Conservation (phyloP, 1,140 invertebrate genomes). For the Apis dorsata region DNA sequence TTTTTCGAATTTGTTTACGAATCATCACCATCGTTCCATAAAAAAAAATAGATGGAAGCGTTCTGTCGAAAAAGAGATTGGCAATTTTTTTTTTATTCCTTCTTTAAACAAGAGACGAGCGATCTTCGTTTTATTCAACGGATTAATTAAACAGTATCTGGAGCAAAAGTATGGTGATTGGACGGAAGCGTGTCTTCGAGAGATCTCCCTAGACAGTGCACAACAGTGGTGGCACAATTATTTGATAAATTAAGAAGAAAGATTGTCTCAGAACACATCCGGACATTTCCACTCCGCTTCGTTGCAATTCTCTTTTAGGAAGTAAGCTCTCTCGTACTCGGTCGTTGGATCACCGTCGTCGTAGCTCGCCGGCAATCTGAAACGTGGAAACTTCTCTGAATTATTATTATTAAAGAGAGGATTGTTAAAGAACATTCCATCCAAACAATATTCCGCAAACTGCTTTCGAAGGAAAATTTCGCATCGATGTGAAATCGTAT, state of each 20-base stretch:
- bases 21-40: too few relatives aligned
- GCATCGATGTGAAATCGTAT: too few relatives aligned
- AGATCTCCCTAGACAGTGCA: too few relatives aligned
- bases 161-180: background rate
- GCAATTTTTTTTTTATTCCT: background rate
- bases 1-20: too few relatives aligned
- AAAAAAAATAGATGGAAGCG: too few relatives aligned
- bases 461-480: background rate
- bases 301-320: constrained; percentile 64
- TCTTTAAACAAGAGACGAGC: background rate
- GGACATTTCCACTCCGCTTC: constrained; percentile 56
- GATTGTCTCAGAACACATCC: constrained; percentile 59
- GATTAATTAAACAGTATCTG: background rate
- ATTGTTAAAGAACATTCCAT: background rate
- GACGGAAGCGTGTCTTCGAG: background rate
- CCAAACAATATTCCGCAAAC: background rate
- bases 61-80: background rate
- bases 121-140: background rate
- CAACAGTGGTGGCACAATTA: background rate
- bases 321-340: constrained; percentile 69
- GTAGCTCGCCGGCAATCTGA: constrained; percentile 58
- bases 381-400: constrained; percentile 22
- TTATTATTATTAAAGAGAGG: background rate
- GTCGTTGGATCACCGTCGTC: constrained; percentile 67
- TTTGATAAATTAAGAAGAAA: constrained; percentile 25